These are phyloP conservation scores for Micromys minutus DNA, from an alignment of 2,113 vertebrate genomes.

Conservation along the genomic window DNA sequence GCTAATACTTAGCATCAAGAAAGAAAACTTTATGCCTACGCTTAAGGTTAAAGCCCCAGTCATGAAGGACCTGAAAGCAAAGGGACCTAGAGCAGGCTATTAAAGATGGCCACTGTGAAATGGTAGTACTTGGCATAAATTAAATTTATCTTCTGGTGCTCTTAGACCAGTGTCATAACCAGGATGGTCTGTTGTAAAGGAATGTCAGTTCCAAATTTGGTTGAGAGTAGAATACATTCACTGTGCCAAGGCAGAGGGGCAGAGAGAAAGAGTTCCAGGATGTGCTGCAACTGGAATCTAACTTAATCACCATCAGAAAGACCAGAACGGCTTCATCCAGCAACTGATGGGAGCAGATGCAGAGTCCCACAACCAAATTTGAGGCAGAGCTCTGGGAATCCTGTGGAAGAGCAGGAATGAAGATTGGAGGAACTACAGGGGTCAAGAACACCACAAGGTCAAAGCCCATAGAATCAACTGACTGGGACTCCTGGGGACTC, in stretches of 20 bases:
- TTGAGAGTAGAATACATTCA: neutral
- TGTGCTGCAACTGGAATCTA: neutral
- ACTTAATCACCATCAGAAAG: neutral
- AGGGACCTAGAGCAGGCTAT: neutral
- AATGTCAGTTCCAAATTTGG: neutral
- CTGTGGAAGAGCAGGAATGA: neutral
- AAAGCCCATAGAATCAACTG: neutral
- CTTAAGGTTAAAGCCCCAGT: constrained; percentile 22
- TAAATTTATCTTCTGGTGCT: neutral
- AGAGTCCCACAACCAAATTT: neutral
- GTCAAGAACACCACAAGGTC: neutral
- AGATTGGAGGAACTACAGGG: neutral
- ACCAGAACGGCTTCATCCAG: neutral
- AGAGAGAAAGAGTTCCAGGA: neutral
- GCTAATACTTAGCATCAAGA: neutral
- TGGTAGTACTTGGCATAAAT: neutral
- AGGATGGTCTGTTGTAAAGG: neutral
- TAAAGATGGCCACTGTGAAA: neutral
- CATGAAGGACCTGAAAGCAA: neutral
- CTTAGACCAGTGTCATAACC: neutral
- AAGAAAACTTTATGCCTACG: neutral
- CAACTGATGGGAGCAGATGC: neutral
- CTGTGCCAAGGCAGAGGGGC: neutral
- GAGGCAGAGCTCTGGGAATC: neutral
- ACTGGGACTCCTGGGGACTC: neutral